phyloP scores from a whole-genome alignment of 2,888 invertebrate species.

The Eupithecia centaureata region DNA sequence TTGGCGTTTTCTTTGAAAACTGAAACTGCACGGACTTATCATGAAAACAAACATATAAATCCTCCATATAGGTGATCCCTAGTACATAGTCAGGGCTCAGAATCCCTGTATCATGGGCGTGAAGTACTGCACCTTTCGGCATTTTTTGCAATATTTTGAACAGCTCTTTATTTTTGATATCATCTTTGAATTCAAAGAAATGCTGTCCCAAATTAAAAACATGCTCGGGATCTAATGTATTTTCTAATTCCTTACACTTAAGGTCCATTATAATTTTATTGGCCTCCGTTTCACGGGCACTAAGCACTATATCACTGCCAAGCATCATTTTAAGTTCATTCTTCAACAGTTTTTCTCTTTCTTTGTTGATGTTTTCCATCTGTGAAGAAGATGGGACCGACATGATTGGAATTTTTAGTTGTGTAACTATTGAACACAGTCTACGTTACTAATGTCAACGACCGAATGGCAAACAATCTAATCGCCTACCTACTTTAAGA shows the following conservation, averaged over 20 bases:
- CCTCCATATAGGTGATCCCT: conserved; percentile 84
- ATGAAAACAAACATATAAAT: conserved; percentile 83
- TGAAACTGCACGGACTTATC: conserved; percentile 54
- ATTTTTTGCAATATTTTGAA: conserved; percentile 86
- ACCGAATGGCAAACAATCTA: conserved; percentile 22
- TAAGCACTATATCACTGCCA: conserved; percentile 81
- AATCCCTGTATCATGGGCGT: conserved; percentile 87
- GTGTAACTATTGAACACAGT: conserved; percentile 40
- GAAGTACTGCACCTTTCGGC: conserved; percentile 90
- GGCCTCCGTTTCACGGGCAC: conserved; percentile 78
- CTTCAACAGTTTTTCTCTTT: conserved; percentile 75
- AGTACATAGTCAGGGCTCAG: conserved; percentile 85
- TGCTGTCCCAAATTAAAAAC: conserved; percentile 86
- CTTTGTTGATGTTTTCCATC: conserved; percentile 47
- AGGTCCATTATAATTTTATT: conserved; percentile 84
- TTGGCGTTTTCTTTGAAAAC: conserved; percentile 62
- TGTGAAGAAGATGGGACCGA: too few relatives aligned
- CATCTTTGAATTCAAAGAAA: conserved; percentile 85
- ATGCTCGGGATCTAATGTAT: conserved; percentile 74
- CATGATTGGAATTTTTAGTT: conserved; percentile 29
- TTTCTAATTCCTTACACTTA: conserved; percentile 78
- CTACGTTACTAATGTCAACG: conserved; percentile 44
- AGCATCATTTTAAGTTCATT: conserved; percentile 77
- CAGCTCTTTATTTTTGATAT: conserved; percentile 85
- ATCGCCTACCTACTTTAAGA: not conserved